Conservation (phyloP, 2,113 vertebrate species). For the Tinamus guttatus region DNA sequence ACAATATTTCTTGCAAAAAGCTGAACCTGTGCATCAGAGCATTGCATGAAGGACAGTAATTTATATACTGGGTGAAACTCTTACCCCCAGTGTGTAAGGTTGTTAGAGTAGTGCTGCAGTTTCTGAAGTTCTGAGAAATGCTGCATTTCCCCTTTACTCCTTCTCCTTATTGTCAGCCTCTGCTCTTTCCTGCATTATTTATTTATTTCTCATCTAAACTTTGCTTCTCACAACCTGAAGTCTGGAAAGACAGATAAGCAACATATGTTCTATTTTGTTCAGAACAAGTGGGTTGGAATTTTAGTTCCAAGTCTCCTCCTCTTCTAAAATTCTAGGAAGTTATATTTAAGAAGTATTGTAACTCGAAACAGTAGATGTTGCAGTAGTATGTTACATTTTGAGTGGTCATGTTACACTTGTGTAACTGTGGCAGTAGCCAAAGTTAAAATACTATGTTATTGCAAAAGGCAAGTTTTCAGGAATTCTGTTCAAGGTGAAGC, state of each 20-base stretch:
- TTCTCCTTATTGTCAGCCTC: not conserved
- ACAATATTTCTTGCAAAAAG: not conserved
- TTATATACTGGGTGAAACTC: not conserved
- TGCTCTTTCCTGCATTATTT: not conserved
- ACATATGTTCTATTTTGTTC: not conserved
- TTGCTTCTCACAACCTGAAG: not conserved
- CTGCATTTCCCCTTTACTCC: not conserved
- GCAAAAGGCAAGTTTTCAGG: not conserved
- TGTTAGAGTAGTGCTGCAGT: not conserved
- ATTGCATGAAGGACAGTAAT: not conserved
- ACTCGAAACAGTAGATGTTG: not conserved
- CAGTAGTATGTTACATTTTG: rapidly evolving
- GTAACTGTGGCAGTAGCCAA: not conserved
- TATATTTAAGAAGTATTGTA: not conserved
- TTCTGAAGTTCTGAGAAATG: not conserved
- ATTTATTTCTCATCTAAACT: not conserved
- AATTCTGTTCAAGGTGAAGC: not conserved
- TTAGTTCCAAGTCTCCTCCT: not conserved
- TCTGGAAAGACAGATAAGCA: not conserved
- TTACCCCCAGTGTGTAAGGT: rapidly evolving
- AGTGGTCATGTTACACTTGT: not conserved
- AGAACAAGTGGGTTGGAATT: not conserved
- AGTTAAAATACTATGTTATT: not conserved
- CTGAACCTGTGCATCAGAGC: not conserved
- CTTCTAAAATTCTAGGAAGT: too few species aligned